Conservation (phyloP, 1,140 invertebrate genomes). For the Papilio aristodemus region DNA sequence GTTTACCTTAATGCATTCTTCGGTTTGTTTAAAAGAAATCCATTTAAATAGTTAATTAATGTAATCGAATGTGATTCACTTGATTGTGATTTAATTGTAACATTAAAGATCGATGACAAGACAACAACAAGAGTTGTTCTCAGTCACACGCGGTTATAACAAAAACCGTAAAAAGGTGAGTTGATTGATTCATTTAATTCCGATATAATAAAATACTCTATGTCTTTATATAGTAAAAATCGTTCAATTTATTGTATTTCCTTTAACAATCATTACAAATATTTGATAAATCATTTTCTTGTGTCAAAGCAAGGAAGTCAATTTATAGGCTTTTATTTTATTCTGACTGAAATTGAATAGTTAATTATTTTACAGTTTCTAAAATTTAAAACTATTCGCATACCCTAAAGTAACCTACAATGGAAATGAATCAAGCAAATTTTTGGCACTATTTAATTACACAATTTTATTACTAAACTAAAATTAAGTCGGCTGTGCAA, state of each 20-base stretch:
- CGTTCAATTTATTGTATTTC: not conserved
- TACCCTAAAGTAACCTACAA: conserved; percentile 29
- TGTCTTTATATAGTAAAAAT: conserved; percentile 13
- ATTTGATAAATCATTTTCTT: not conserved
- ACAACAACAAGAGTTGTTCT: not conserved
- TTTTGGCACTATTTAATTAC: conserved; percentile 41
- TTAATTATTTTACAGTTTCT: conserved; percentile 22
- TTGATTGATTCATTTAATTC: conserved; percentile 2
- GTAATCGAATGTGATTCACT: not conserved
- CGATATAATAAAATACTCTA: conserved; percentile 18
- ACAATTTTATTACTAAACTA: conserved; percentile 13
- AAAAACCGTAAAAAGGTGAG: not conserved
- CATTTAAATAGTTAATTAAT: too few relatives aligned
- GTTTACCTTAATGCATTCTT: too few relatives aligned
- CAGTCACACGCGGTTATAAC: not conserved
- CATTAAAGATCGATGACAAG: too few relatives aligned
- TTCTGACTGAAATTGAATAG: conserved; percentile 8
- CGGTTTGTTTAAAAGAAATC: too few relatives aligned
- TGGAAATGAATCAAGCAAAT: conserved; percentile 30
- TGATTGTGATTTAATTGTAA: not conserved
- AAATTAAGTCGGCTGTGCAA: conserved; percentile 28
- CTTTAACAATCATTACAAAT: not conserved
- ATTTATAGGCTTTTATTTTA: conserved; percentile 18
- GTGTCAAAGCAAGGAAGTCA: not conserved
- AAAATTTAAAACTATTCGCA: conserved; percentile 9